These are phyloP conservation scores for Drosophila repleta DNA, from an alignment of 1,140 invertebrate genomes.

Conservation along the genomic window DNA sequence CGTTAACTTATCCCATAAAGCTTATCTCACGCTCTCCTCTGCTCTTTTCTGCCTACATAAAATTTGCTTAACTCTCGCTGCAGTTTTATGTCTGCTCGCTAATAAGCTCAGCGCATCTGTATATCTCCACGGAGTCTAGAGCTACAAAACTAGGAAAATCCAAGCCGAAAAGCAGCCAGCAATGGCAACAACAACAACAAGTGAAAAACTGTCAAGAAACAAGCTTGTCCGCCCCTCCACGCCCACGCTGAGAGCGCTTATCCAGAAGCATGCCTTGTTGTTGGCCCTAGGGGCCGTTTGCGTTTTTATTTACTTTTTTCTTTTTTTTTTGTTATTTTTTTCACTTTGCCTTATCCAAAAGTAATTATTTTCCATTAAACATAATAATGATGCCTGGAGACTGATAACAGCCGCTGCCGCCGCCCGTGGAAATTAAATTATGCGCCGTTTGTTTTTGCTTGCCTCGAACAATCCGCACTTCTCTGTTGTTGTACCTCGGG, in stretches of 20 bases:
- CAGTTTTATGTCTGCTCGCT: slow-evolving; percentile 28
- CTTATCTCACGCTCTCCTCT: slow-evolving; percentile 1
- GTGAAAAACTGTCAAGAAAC: slow-evolving; percentile 38
- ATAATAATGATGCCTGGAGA: slow-evolving; percentile 72
- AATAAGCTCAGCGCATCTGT: slow-evolving; percentile 42
- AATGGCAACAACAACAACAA: slow-evolving; percentile 9
- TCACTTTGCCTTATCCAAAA: slow-evolving; percentile 81
- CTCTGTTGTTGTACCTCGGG: slow-evolving; percentile 20
- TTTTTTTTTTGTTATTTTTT: slow-evolving; percentile 66
- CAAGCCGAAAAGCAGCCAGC: slow-evolving; percentile 6
- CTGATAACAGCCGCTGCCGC: slow-evolving; percentile 55
- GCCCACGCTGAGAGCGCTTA: neutral
- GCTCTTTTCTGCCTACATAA: neutral
- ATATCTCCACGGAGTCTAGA: neutral
- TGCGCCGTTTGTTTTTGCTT: slow-evolving; percentile 58
- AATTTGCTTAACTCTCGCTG: slow-evolving; percentile 9
- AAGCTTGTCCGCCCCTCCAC: slow-evolving; percentile 12
- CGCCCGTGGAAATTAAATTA: slow-evolving; percentile 66
- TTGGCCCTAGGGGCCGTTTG: slow-evolving; percentile 19
- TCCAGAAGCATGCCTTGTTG: slow-evolving; percentile 3
- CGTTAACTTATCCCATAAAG: slow-evolving; percentile 11
- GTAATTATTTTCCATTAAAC: slow-evolving; percentile 82
- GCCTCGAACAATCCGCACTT: slow-evolving; percentile 46
- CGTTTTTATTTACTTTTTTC: slow-evolving; percentile 5
- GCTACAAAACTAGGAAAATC: slow-evolving; percentile 12